These are phyloP conservation scores for Meandrina meandrites DNA, from an alignment of 92 coral and sea anemone species.

Conservation along the genomic window DNA sequence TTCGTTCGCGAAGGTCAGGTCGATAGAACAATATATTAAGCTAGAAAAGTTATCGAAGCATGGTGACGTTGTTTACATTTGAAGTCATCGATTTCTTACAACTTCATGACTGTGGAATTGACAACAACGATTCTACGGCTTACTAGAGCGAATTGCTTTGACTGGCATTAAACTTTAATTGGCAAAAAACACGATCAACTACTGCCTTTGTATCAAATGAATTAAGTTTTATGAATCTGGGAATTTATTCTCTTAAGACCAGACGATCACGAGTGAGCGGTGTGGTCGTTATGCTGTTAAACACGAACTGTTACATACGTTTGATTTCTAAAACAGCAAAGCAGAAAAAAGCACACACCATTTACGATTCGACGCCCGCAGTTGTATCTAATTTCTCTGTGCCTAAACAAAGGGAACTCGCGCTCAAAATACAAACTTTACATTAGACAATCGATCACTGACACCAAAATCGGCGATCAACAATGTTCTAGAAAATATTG, in stretches of 20 bases:
- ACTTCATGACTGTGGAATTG: constrained; percentile 30
- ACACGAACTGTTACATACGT: too few relatives aligned
- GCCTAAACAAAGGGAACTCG: constrained; percentile 26
- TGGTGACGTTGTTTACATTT: constrained; percentile 24
- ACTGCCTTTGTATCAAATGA: constrained; percentile 30
- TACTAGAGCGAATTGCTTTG: constrained; percentile 24
- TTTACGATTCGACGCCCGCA: constrained; percentile 29
- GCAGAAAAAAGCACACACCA: constrained; percentile 3
- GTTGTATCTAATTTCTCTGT: constrained; percentile 34
- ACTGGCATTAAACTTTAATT: constrained; percentile 42
- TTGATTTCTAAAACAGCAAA: not conserved
- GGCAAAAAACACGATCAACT: constrained; percentile 38
- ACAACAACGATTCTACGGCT: constrained; percentile 29
- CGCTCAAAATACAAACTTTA: constrained; percentile 22
- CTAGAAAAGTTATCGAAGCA: constrained; percentile 5
- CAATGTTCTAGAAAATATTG: not conserved
- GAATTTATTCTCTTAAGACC: not conserved
- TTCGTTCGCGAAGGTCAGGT: constrained; percentile 14
- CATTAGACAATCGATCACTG: constrained; percentile 13
- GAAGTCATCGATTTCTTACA: constrained; percentile 36
- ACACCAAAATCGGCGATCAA: not conserved
- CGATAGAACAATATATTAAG: not conserved
- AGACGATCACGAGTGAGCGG: not conserved
- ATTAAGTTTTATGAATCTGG: constrained; percentile 20
- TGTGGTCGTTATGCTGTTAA: not conserved